phyloP scores from a whole-genome alignment of 1,140 invertebrate genomes.

The Aphaenogaster floridana region DNA sequence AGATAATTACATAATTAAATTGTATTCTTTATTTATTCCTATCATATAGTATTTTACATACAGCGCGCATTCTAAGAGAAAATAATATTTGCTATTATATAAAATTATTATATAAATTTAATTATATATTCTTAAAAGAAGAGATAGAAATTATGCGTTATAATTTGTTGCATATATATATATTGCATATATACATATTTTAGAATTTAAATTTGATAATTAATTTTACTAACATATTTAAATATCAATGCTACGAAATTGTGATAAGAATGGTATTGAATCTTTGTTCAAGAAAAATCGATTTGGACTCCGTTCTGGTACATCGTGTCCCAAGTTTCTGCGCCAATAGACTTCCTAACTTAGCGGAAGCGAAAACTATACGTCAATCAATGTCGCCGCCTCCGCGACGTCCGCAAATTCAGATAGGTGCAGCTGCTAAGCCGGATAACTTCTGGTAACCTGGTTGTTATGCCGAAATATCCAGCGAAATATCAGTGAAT shows the following conservation, averaged over 20 bases:
- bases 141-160: neutral
- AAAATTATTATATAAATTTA: neutral
- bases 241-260: neutral
- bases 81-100: neutral
- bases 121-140: neutral
- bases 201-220: neutral
- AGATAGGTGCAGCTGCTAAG: slow-evolving; percentile 53
- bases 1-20: neutral
- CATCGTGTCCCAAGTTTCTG: slow-evolving; percentile 6
- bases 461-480: slow-evolving; percentile 53
- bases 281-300: neutral
- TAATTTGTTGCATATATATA: neutral
- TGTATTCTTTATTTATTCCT: neutral
- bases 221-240: neutral
- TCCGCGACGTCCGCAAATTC: slow-evolving; percentile 52
- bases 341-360: slow-evolving; percentile 43
- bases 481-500: slow-evolving; percentile 42
- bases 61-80: neutral
- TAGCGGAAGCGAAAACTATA: slow-evolving; percentile 55
- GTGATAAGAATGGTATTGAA: neutral
- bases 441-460: slow-evolving; percentile 43
- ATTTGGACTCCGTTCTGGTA: neutral
- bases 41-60: neutral
- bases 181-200: neutral
- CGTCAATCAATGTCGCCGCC: slow-evolving; percentile 54